A percentile compares a stretch with the other conserved stretches of the same genome.
Conservation (phyloP, 2,797 vertebrate genomes). For the Malacoraja senta region DNA sequence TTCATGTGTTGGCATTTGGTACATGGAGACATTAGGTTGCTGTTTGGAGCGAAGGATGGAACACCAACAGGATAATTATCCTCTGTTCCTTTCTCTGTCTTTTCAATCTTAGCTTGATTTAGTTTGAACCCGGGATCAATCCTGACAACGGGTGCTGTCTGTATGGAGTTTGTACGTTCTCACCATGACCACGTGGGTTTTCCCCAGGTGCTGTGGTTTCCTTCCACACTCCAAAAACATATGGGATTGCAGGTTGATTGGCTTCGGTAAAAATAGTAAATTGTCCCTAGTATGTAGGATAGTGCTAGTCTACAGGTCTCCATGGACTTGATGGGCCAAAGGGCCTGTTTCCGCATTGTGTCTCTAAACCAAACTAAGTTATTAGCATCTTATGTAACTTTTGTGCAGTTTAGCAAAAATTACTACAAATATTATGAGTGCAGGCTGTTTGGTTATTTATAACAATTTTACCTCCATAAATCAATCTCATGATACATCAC, state of each 20-base stretch:
- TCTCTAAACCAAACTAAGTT: neutral
- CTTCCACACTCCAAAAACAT: too few relatives aligned
- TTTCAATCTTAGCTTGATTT: neutral
- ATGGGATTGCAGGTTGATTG: too few relatives aligned
- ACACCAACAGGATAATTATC: neutral
- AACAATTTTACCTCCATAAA: neutral
- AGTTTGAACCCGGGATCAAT: too few relatives aligned
- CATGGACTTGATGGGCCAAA: too few relatives aligned
- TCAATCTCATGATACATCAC: neutral
- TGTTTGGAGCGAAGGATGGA: neutral
- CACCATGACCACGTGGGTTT: too few relatives aligned
- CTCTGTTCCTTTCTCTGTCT: neutral
- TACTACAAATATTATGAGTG: neutral
- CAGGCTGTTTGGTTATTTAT: neutral
- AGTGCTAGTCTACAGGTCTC: too few relatives aligned
- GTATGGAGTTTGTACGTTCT: too few relatives aligned
- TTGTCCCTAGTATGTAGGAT: too few relatives aligned
- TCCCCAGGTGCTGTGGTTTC: too few relatives aligned
- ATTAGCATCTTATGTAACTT: neutral
- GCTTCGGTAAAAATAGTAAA: too few relatives aligned
- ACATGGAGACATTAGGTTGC: neutral
- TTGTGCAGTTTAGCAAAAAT: neutral
- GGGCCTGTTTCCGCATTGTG: too few relatives aligned
- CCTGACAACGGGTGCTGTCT: too few relatives aligned
- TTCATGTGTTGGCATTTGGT: neutral